These are phyloP conservation scores for Phengaris arion DNA, from an alignment of 2,888 invertebrate species.

Conservation along the genomic window DNA sequence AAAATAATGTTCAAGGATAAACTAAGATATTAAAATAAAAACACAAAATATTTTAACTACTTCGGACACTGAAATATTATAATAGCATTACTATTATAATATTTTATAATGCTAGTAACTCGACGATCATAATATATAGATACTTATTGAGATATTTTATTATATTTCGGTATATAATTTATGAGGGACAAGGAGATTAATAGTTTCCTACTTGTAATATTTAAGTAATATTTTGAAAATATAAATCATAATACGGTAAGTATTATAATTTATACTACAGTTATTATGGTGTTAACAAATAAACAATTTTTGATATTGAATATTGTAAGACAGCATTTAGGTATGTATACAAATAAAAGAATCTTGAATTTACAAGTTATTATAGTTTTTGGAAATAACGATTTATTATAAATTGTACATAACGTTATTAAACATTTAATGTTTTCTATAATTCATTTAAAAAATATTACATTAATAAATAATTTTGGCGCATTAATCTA, in stretches of 20 bases:
- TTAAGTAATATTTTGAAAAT: background rate
- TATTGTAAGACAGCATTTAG: too few relatives aligned
- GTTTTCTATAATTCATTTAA: too few relatives aligned
- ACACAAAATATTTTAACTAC: background rate
- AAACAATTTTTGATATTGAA: too few relatives aligned
- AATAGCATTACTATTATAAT: background rate
- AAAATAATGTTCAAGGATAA: background rate
- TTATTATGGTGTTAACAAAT: background rate
- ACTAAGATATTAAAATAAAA: background rate
- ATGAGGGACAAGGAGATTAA: background rate
- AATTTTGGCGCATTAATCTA: too few relatives aligned
- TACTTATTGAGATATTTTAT: background rate
- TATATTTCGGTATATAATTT: background rate
- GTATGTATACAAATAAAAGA: too few relatives aligned
- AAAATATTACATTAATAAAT: too few relatives aligned
- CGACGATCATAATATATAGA: background rate
- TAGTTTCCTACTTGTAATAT: background rate
- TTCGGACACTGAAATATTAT: background rate
- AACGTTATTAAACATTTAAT: too few relatives aligned
- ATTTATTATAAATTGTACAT: too few relatives aligned
- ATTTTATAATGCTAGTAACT: background rate
- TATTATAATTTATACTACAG: background rate
- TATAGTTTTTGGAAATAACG: too few relatives aligned
- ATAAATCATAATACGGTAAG: background rate
- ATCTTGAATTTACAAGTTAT: too few relatives aligned